Base-by-base conservation (phyloP, 2,888 invertebrate species). In the Synergus gifuensis region DNA sequence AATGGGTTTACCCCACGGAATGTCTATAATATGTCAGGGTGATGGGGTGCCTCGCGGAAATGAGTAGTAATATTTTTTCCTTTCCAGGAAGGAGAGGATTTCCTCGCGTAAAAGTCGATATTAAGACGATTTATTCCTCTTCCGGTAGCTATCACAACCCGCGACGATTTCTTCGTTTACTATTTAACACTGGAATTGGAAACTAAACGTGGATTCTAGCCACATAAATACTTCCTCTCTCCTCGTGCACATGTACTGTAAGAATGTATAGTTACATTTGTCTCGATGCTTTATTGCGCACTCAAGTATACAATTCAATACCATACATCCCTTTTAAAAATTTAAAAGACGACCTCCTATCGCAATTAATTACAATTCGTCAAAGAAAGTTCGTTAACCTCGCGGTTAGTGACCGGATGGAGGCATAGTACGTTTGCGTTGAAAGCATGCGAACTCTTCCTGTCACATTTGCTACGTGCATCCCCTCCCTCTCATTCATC, bases 391-490 rank as follows among this genome's bases (percentile, higher is more conserved):
- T 54, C 14, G 8, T 54, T 54, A 54, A 54, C 54, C 54, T 54
- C 54, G 11, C 36, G 18, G 36, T 73, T 73, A 73, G n/a, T 73
- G n/a, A 54, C 73, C 54, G 73, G 54, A 54, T 73, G 73, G 11
- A 36, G 73, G 73, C 69, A 73, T 54, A 73, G 73, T 54, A 54
- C 73, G 49, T 69, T 42, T 54, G 54, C 18, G 66, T 42, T 66
- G 11, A 40, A 78, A 77, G 76, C 80, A 84, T 84, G 87, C 86
- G 85, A 86, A 87, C 85, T 86, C 86, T 87, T 86, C 85, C 85
- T 87, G 85, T 86, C 86, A 83, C 84, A 85, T 84, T 86, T 85
- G 85, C 85, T 82, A 81, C 79, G 64, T 82, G 82, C 76, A 58
- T 81, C 81, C 60, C 73, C 58, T 8, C 54, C 58, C 81, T 77